Conservation (phyloP, 2,888 invertebrate genomes). For the Leptopilina syphax region DNA sequence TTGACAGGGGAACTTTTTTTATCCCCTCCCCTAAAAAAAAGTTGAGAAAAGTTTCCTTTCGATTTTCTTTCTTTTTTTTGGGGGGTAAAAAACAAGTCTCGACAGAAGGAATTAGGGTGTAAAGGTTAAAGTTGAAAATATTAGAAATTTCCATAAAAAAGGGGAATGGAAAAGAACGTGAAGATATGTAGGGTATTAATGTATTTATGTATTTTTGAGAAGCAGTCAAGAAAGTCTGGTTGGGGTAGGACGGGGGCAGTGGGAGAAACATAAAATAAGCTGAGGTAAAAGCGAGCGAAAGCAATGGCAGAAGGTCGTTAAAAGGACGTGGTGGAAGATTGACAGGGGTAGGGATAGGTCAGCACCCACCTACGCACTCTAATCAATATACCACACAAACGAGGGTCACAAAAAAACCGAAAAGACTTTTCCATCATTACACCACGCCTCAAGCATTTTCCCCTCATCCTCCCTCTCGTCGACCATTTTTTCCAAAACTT, state of each 20-base stretch:
- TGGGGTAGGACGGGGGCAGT: conserved; percentile 69
- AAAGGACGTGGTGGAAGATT: conserved; percentile 61
- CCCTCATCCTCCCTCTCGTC: neutral
- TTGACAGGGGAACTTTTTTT: too few relatives aligned
- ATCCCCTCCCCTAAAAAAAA: neutral
- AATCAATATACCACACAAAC: conserved; percentile 50
- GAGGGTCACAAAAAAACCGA: conserved; percentile 4
- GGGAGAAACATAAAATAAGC: too few relatives aligned
- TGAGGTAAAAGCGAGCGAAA: too few relatives aligned
- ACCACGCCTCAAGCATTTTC: conserved; percentile 35
- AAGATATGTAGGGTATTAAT: neutral
- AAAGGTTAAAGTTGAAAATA: conserved; percentile 9
- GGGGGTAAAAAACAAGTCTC: neutral
- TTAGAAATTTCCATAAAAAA: neutral
- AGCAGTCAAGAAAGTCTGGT: conserved; percentile 55
- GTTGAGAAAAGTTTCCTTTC: neutral
- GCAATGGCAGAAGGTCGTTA: conserved; percentile 66
- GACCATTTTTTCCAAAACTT: neutral
- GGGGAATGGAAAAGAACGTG: neutral
- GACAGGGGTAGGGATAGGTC: conserved; percentile 71
- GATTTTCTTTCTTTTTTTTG: neutral
- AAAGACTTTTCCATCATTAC: conserved; percentile 40
- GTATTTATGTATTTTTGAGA: neutral
- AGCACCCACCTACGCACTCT: conserved; percentile 67
- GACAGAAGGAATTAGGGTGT: neutral